Conservation (phyloP, 2,113 vertebrate genomes). For the Rhabdomys dilectus region DNA sequence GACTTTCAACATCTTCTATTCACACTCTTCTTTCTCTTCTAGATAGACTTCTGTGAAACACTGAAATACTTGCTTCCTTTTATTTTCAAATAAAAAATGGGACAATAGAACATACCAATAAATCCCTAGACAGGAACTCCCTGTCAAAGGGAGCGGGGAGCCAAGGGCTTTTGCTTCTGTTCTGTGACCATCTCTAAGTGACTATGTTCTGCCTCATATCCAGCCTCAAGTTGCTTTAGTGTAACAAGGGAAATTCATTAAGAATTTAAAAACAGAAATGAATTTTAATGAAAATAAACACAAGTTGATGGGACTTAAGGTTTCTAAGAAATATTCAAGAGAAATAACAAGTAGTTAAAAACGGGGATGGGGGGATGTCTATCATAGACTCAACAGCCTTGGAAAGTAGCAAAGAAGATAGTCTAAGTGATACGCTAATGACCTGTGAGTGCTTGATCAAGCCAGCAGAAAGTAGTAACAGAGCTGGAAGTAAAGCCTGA, state of each 20-base stretch:
- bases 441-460: background rate
- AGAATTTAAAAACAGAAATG: conserved; percentile 4
- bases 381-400: background rate
- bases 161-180: background rate
- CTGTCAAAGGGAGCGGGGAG: background rate
- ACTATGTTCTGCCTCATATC: background rate
- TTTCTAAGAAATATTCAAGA: background rate
- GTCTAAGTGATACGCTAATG: background rate
- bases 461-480: background rate
- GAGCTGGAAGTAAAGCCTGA: background rate
- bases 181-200: background rate
- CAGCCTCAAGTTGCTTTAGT: background rate
- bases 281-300: conserved; percentile 23
- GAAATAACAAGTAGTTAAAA: background rate
- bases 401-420: background rate
- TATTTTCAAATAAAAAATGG: background rate
- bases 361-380: background rate
- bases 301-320: background rate
- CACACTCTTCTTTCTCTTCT: conserved; percentile 33
- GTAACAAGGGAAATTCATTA: background rate
- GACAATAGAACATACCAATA: background rate
- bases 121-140: background rate
- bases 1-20: conserved; percentile 3
- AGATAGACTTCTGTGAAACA: conserved; percentile 10
- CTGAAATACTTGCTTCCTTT: background rate